phyloP scores from a whole-genome alignment of 2,113 vertebrate genomes.

The Pungitius pungitius region DNA sequence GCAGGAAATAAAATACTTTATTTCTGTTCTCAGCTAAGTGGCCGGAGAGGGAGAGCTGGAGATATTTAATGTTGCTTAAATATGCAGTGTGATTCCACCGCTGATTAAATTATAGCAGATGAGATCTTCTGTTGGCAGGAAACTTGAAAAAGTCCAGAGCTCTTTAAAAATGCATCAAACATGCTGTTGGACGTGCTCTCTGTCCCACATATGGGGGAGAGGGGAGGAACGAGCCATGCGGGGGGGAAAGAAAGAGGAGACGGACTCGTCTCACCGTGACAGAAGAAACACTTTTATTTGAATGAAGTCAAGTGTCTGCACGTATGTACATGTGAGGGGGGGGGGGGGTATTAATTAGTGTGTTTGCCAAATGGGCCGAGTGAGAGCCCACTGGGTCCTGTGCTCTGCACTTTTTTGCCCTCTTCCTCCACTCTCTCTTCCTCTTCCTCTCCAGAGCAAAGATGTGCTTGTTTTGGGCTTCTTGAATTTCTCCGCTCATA shows the following conservation, averaged over 20 bases:
- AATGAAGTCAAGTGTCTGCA: conserved; percentile 8
- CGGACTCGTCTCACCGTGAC: conserved; percentile 35
- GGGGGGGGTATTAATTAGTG: conserved; percentile 65
- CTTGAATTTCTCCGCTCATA: conserved; percentile 77
- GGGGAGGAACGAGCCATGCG: conserved; percentile 14
- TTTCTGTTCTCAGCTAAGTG: conserved; percentile 60
- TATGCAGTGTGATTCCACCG: conserved; percentile 81
- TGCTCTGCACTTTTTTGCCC: conserved; percentile 59
- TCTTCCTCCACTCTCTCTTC: conserved; percentile 45
- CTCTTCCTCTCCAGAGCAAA: conserved; percentile 57
- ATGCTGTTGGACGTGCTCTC: conserved; percentile 78
- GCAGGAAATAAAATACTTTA: conserved; percentile 66
- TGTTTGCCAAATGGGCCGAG: conserved; percentile 68
- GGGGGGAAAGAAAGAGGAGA: neutral
- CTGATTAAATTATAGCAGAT: conserved; percentile 81
- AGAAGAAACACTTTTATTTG: too few species aligned
- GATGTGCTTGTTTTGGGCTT: conserved; percentile 69
- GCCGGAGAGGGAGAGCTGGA: conserved; percentile 65
- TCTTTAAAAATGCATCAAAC: conserved; percentile 86
- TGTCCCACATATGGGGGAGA: conserved; percentile 44
- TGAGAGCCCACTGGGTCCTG: conserved; percentile 70
- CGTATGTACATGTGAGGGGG: neutral
- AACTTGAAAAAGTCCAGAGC: conserved; percentile 78
- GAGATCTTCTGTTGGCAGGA: conserved; percentile 74
- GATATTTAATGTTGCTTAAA: conserved; percentile 82